Evolutionary conservation across 2,888 invertebrate species (phyloP).

Genomic region (Eristalinus sepulchralis): DNA sequence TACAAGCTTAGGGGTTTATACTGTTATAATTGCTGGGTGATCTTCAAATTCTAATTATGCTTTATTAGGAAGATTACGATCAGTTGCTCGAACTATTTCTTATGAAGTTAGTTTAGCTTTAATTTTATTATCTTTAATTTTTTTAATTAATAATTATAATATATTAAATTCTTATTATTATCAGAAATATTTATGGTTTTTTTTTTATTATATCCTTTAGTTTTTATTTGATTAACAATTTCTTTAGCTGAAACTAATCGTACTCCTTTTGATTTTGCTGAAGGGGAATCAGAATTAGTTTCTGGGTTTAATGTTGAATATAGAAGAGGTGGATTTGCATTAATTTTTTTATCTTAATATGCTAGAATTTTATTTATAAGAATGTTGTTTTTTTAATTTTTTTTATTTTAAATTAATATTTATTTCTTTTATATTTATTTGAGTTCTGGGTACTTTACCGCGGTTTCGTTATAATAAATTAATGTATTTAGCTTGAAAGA

Average conservation of each 20-base stretch:
- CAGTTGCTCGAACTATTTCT: constrained; percentile 86
- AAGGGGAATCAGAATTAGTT: constrained; percentile 89
- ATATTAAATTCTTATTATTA: constrained; percentile 81
- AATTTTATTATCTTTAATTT: constrained; percentile 84
- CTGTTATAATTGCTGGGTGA: constrained; percentile 85
- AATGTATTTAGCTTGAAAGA: constrained; percentile 86
- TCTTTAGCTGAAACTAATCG: constrained; percentile 88
- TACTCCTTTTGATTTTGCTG: constrained; percentile 90
- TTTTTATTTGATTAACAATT: constrained; percentile 83
- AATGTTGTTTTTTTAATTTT: constrained; percentile 83
- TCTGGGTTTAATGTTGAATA: constrained; percentile 91
- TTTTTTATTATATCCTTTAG: constrained; percentile 83
- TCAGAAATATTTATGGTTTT: constrained; percentile 72
- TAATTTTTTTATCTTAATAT: constrained; percentile 88
- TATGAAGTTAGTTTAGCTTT: constrained; percentile 88
- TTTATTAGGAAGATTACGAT: constrained; percentile 81
- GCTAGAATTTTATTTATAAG: constrained; percentile 87
- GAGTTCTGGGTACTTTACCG: constrained; percentile 85
- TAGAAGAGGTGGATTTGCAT: constrained; percentile 86
- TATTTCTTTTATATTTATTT: constrained; percentile 85
- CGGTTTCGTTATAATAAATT: constrained; percentile 89
- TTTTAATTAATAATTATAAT: constrained; percentile 84
- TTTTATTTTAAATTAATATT: constrained; percentile 84
- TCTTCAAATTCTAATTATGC: constrained; percentile 88
- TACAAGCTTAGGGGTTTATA: constrained; percentile 85